Evolutionary conservation across 2,888 invertebrate species (phyloP), one percentile per base, ranked within the genome.

Genomic region (Thera obeliscata): DNA sequence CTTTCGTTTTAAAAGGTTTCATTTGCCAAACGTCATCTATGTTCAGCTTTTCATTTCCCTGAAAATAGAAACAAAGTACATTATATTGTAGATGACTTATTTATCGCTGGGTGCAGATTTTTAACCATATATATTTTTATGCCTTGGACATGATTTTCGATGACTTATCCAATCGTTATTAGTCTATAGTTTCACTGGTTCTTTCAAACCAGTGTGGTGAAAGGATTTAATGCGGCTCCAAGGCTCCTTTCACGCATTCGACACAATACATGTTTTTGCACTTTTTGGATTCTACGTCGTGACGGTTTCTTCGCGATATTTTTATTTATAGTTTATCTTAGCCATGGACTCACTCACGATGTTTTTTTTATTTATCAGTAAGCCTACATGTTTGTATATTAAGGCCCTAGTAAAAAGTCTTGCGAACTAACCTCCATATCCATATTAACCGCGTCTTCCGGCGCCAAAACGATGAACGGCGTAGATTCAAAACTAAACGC

Each of bases 11-110:
- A 65, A 96, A 94, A 1, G 95, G 95, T 46, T 88, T 83, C 0
- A 96, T 74, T 66, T 91, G 91, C 96, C 96, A 96, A 2, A 96
- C 90, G 67, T 95, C 95, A 36, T 95, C 95, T 33, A 97, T 93
- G 69, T 95, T 94, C 38, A 94, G 75, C 46, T 90, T 90, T 49
- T 94, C 81, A 3, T 94, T 94, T 8, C 95, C 95, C 93, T 94
- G 85, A 38, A 84, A 87, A 12, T 7, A 65, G 5, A 58, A 36
- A 41, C 12, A 56, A 22, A 52, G 9, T 4, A 8, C 3, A n/a
- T 12, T n/a, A 4, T 49, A 3, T 12, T 49, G 49, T 49, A 3
- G 7, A 12, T 12, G 3, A 49, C 9, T 46, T 46, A 46, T 46
- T 46, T 9, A 46, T 3, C 6, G 38, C 6, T 6, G 6, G 38